Evolutionary conservation across 2,888 invertebrate genomes (phyloP), one percentile per base, ranked within the genome.

Genomic region (Acleris literana): DNA sequence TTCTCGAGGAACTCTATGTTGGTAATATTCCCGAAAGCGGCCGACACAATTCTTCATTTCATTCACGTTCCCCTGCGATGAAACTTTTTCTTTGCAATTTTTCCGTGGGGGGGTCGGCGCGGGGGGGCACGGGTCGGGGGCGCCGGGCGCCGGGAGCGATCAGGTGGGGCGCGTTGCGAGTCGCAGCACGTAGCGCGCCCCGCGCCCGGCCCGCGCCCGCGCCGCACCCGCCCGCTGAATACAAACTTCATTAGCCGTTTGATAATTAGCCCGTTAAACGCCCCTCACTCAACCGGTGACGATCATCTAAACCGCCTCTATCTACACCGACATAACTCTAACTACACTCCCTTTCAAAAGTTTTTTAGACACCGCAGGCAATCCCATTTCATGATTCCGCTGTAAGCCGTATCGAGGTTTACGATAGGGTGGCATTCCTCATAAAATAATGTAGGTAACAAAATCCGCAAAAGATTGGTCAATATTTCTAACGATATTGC

Each of bases 241-340:
- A 92, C 92, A 92, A 92, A 93, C 92, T 93, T 93, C 92, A 93
- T 93, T 93, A 93, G 93, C 88, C 89, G 89, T 90, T 92, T 91
- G 91, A 92, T 92, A 93, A 93, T 93, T 93, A 92, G 91, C 90
- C 90, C 88, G 92, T 91, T 91, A 92, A 92, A 89, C 88, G 88
- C 85, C 87, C 87, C 88, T 87, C 90, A 87, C 86, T 86, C 86
- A 84, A 82, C 83, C 80, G 79, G 74, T 83, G 80, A 82, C 82
- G 79, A 81, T 84, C 84, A 83, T 80, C 82, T 80, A 79, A 82
- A 78, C 82, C 79, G 76, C 82, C 76, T 76, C 77, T 82, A 78
- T 80, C 78, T 76, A 56, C 52, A 64, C 70, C 71, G 68, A 68
- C 68, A 49, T 61, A 56, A 61, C 65, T 55, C 51, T 22, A 51